Evolutionary conservation across 2,888 invertebrate species (phyloP).

Genomic region (Apoda limacodes): DNA sequence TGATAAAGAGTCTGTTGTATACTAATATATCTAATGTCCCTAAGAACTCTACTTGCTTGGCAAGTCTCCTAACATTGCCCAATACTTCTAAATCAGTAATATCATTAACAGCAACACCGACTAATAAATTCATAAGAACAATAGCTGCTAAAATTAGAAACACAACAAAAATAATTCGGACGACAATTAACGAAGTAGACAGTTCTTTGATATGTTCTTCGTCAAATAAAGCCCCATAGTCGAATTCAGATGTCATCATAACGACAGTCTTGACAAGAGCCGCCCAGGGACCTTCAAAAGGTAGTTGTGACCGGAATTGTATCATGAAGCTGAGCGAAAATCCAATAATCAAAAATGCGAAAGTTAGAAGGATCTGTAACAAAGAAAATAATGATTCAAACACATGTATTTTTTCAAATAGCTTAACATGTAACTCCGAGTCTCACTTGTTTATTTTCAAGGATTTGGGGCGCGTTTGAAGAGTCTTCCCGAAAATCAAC

Average conservation of each 20-base stretch:
- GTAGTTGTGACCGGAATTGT: conserved; percentile 58
- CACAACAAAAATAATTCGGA: conserved; percentile 60
- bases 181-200: conserved; percentile 47
- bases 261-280: conserved; percentile 68
- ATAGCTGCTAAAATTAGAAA: conserved; percentile 68
- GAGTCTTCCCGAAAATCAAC: too few relatives aligned
- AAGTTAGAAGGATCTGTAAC: conserved; percentile 61
- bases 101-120: conserved; percentile 72
- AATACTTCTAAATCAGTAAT: conserved; percentile 67
- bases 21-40: conserved; percentile 62
- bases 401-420: too few relatives aligned
- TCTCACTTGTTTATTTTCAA: too few relatives aligned
- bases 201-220: conserved; percentile 45
- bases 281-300: conserved; percentile 64
- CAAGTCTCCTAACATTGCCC: conserved; percentile 64
- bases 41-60: conserved; percentile 68
- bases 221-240: conserved; percentile 61
- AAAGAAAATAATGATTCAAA: conserved; percentile 1
- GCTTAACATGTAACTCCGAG: too few relatives aligned
- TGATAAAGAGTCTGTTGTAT: conserved; percentile 49
- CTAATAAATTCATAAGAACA: conserved; percentile 70
- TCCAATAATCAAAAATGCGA: conserved; percentile 62
- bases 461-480: too few relatives aligned
- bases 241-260: conserved; percentile 73
- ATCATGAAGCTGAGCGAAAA: conserved; percentile 70